Evolutionary conservation across 2,888 invertebrate species (phyloP).

Genomic region (Alloscopus bannaensis): DNA sequence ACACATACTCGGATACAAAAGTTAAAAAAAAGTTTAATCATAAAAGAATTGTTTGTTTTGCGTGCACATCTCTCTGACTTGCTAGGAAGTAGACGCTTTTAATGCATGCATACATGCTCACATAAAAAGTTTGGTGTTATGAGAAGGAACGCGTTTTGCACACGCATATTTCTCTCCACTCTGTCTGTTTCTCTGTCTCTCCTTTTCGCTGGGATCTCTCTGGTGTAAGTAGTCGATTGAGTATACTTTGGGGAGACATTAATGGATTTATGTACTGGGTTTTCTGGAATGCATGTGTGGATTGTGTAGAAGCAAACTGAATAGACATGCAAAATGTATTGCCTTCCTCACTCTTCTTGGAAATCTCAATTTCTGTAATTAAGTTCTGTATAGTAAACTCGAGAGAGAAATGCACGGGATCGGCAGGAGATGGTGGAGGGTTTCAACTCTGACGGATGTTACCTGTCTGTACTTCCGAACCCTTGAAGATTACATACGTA

Average conservation of each 20-base stretch:
- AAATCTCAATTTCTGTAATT: conserved; percentile 64
- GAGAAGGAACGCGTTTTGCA: conserved; percentile 19
- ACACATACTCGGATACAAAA: not conserved
- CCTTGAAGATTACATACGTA: conserved; percentile 45
- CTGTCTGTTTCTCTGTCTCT: too few relatives aligned
- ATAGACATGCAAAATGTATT: conserved; percentile 18
- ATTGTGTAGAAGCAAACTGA: not conserved
- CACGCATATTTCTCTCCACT: conserved; percentile 19
- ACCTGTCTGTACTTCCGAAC: conserved; percentile 42
- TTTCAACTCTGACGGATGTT: conserved; percentile 49
- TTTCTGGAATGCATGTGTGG: conserved; percentile 23
- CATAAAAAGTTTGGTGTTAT: conserved; percentile 9
- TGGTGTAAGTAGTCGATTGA: not conserved
- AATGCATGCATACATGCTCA: not conserved
- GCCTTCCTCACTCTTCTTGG: conserved; percentile 37
- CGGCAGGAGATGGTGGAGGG: too few relatives aligned
- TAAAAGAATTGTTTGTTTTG: not conserved
- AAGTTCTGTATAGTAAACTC: conserved; percentile 26
- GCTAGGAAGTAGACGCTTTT: not conserved
- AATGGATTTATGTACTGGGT: conserved; percentile 27
- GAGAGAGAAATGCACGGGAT: not conserved
- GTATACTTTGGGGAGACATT: conserved; percentile 46
- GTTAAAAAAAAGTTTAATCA: not conserved
- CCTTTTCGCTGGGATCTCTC: too few relatives aligned
- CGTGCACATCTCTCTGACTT: too few relatives aligned